Evolutionary conservation across 2,888 invertebrate species (phyloP).

Genomic region (Sinohyriopsis cumingii): DNA sequence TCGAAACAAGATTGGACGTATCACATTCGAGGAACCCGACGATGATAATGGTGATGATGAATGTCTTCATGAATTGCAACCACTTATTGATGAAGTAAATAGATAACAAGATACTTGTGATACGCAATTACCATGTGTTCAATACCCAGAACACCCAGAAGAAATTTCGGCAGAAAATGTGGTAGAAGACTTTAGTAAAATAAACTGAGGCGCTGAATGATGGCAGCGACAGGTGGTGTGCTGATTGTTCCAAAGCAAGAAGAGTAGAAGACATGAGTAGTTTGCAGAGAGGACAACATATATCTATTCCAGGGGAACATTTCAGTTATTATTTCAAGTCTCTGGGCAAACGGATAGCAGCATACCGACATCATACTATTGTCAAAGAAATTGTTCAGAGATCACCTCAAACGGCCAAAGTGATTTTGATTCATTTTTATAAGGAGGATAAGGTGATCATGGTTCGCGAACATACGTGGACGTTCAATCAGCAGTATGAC

Average conservation of each 20-base stretch:
- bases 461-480: constrained; percentile 1
- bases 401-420: neutral
- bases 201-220: neutral
- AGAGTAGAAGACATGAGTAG: constrained; percentile 3
- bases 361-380: constrained; percentile 17
- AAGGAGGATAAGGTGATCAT: neutral
- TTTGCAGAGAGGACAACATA: constrained; percentile 10
- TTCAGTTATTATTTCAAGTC: neutral
- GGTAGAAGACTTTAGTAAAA: neutral
- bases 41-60: too few species aligned
- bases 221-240: constrained; percentile 7
- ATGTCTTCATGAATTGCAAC: too few species aligned
- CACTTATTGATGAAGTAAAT: too few species aligned
- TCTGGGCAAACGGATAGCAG: neutral
- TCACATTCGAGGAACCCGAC: too few species aligned
- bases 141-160: too few species aligned
- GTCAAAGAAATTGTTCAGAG: constrained; percentile 6
- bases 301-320: constrained; percentile 8
- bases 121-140: too few species aligned
- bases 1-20: too few species aligned
- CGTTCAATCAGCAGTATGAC: constrained; percentile 1
- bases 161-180: neutral
- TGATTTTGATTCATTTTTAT: constrained; percentile 11
- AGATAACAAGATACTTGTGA: too few species aligned
- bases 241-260: constrained; percentile 7